A percentile compares a stretch with the other conserved stretches of the same genome.
These are phyloP conservation scores for Malacosoma neustria DNA, from an alignment of 2,888 invertebrate species.

Conservation along the genomic window DNA sequence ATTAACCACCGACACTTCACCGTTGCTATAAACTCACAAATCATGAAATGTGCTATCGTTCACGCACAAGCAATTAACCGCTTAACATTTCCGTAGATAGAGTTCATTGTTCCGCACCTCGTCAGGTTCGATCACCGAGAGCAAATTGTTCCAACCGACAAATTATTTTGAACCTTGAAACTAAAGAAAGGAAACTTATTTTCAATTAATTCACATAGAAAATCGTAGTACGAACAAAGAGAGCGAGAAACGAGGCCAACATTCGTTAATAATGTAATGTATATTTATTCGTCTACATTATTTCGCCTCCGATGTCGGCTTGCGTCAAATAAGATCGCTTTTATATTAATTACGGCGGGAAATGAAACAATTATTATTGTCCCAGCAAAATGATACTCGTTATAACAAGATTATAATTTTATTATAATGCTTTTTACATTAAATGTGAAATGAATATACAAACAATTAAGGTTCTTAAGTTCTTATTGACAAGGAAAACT, in stretches of 20 bases:
- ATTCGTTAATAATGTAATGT: conserved; percentile 75
- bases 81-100: conserved; percentile 27
- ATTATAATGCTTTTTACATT: conserved; percentile 5
- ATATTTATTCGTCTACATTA: conserved; percentile 71
- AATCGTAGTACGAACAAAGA: conserved; percentile 71
- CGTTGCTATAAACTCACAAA: conserved; percentile 75
- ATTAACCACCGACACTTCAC: conserved; percentile 74
- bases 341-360: conserved; percentile 35
- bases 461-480: no score
- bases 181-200: conserved; percentile 51
- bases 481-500: no score
- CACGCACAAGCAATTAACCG: conserved; percentile 30
- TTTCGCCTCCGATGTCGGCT: conserved; percentile 49
- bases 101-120: conserved; percentile 31
- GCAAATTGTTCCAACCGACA: conserved; percentile 47
- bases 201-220: conserved; percentile 51
- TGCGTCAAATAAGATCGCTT: conserved; percentile 44
- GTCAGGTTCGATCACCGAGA: conserved; percentile 36
- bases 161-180: conserved; percentile 64
- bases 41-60: conserved; percentile 65
- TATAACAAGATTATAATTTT: conserved; percentile 18
- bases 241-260: conserved; percentile 72
- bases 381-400: conserved; percentile 18
- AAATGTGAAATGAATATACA: no score
- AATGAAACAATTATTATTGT: conserved; percentile 26